A percentile compares a stretch with the other conserved stretches of the same genome.
Conservation (phyloP, 2,888 invertebrate genomes). For the Drosophila monieri region DNA sequence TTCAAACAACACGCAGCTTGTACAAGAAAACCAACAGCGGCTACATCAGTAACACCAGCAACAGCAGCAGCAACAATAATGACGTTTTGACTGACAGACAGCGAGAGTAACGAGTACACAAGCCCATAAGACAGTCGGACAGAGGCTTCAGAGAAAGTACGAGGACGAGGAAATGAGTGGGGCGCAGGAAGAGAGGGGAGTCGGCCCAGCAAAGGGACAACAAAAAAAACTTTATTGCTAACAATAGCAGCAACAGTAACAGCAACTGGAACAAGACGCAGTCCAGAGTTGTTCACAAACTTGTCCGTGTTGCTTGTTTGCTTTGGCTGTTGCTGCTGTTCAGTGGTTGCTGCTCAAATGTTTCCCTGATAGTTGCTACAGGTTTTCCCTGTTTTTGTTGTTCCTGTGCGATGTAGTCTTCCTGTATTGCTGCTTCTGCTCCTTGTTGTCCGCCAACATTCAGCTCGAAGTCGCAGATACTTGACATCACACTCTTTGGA, state of each 20-base stretch:
- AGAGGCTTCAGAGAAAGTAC: constrained; percentile 38
- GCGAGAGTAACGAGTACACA: constrained; percentile 59
- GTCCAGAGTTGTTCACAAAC: constrained; percentile 57
- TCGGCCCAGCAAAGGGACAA: constrained; percentile 13
- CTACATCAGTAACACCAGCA: constrained; percentile 44
- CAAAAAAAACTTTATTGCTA: constrained; percentile 40
- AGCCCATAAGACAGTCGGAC: constrained; percentile 64
- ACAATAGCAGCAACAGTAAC: constrained; percentile 19
- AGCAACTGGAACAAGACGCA: constrained; percentile 26
- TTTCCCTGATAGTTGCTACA: constrained; percentile 38
- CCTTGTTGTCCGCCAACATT: constrained; percentile 47
- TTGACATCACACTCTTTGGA: too few species aligned
- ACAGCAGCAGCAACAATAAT: constrained; percentile 59
- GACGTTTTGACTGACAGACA: constrained; percentile 68
- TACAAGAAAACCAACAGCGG: constrained; percentile 73
- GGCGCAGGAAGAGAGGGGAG: constrained; percentile 1
- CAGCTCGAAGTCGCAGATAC: constrained; percentile 48
- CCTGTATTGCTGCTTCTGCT: neutral
- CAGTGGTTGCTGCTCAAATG: constrained; percentile 33
- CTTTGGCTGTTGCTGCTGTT: constrained; percentile 48
- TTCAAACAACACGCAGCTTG: constrained; percentile 74
- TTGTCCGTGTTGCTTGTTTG: constrained; percentile 52
- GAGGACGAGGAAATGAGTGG: neutral
- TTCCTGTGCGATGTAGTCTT: constrained; percentile 2
- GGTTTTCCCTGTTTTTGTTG: neutral